phyloP scores from a whole-genome alignment of 2,797 vertebrate genomes.

The Silurus lanzhouensis region DNA sequence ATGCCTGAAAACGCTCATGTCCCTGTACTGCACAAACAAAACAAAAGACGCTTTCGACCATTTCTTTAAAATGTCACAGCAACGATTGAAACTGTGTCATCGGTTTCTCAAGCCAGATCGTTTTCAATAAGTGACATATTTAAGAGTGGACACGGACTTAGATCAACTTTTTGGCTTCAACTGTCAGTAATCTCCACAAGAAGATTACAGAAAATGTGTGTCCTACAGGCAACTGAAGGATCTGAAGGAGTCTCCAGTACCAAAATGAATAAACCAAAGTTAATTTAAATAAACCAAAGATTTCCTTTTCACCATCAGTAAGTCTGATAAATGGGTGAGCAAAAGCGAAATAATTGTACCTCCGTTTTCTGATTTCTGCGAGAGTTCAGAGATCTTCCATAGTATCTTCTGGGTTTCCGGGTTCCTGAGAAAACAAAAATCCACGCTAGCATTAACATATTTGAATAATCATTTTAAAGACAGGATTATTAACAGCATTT shows the following conservation, averaged over 20 bases:
- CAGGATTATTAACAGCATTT: not conserved
- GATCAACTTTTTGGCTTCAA: not conserved
- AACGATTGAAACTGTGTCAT: too few species aligned
- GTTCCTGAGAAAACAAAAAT: slow-evolving; percentile 75
- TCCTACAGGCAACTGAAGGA: too few species aligned
- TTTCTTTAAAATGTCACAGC: too few species aligned
- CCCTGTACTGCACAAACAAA: too few species aligned
- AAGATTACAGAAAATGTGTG: too few species aligned
- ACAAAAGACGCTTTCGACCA: too few species aligned
- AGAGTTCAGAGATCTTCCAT: slow-evolving; percentile 96
- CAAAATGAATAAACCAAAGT: not conserved
- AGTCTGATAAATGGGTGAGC: not conserved
- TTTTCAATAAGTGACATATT: too few species aligned
- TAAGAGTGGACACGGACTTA: too few species aligned
- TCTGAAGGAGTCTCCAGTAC: not conserved
- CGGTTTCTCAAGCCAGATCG: too few species aligned
- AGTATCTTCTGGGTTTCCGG: slow-evolving; percentile 91
- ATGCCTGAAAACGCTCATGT: too few species aligned
- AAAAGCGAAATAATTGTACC: slow-evolving; percentile 70
- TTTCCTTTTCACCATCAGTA: not conserved
- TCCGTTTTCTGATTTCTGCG: slow-evolving; percentile 96
- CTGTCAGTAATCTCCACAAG: not conserved
- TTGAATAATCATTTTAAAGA: too few species aligned
- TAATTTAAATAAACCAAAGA: not conserved
- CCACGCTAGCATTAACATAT: too few species aligned